Conservation (phyloP, 2,797 vertebrate genomes). For the Eremophila alpestris region DNA sequence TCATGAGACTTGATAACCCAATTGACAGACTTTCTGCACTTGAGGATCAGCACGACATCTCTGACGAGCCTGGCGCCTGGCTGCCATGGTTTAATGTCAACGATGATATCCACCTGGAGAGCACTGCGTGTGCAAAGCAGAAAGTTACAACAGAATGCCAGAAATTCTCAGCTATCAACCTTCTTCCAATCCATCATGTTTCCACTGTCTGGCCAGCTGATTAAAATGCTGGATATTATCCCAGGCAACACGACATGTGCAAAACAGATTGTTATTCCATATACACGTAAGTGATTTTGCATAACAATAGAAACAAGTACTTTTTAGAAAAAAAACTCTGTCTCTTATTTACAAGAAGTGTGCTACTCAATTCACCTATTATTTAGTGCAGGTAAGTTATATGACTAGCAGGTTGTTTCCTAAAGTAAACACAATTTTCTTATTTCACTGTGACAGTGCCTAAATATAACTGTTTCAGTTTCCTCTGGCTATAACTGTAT, state of each 20-base stretch:
- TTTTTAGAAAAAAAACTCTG: slow-evolving; percentile 44
- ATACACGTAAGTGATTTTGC: slow-evolving; percentile 71
- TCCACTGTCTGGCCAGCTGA: slow-evolving; percentile 90
- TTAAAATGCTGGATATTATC: slow-evolving; percentile 87
- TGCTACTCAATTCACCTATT: slow-evolving; percentile 4
- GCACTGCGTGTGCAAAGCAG: slow-evolving; percentile 81
- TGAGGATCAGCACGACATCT: slow-evolving; percentile 88
- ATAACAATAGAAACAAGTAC: slow-evolving; percentile 67
- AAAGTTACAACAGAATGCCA: slow-evolving; percentile 72
- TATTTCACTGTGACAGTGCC: not conserved
- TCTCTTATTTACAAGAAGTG: not conserved
- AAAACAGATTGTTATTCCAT: slow-evolving; percentile 80
- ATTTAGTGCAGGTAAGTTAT: not conserved
- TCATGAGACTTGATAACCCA: slow-evolving; percentile 92
- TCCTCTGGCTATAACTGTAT: not conserved
- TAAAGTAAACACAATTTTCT: slow-evolving; percentile 4
- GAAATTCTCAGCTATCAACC: slow-evolving; percentile 75
- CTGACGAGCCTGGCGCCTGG: slow-evolving; percentile 78
- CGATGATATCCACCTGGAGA: slow-evolving; percentile 95
- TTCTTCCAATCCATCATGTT: slow-evolving; percentile 78
- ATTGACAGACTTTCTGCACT: slow-evolving; percentile 91
- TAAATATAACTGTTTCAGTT: not conserved
- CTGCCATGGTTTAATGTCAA: slow-evolving; percentile 88
- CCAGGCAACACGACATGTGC: slow-evolving; percentile 86
- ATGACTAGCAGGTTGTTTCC: slow-evolving; percentile 2